Base-by-base conservation (phyloP, 2,797 vertebrate species). In the Acestrorhynchus altus region DNA sequence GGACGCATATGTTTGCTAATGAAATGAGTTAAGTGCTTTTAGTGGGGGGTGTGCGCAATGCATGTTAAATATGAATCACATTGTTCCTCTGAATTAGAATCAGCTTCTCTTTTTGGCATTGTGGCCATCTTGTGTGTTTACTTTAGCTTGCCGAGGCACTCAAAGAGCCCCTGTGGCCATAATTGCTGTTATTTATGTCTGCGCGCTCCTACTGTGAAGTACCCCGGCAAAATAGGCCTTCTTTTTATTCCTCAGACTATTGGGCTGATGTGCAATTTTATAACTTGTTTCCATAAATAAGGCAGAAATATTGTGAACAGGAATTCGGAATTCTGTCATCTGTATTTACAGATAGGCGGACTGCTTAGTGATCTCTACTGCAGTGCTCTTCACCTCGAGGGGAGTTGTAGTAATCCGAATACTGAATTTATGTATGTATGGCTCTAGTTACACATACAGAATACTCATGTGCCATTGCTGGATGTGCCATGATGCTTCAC, bases 141-240 rank as follows among this genome's bases (percentile, higher is more conserved):
- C 66, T 78, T 74, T 74, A 74, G 56, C 72, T 66, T 69, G 42
- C 65, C 39, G 56, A 57, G 46, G 7, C 57, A 68, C 40, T 68
- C 49, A 52, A 47, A 67, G 31, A 73, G 39, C 26, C 56, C 52
- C 66, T 8, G 5, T 42, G 57, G 70, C 57, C 70, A 74, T 60
- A 64, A 78, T 70, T 74, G 59, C 51, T 52, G 47, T 77, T 54
- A 57, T 73, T 81, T 56, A 49, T 56, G 47, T 74, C 31, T 2
- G 13, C 63, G 54, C 20, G 9, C 31, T 24, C 67, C 49, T 22
- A 28, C 61, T 61, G 46, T 51, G 44, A 71, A 59, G 54, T 68
- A 26, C 13, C 8, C 40, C 60, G 28, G 54, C 70, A 51, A 66
- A 59, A 26, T 40, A 24, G 20, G n/a, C 46, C 39, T 22, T n/a